Base-by-base conservation (phyloP, 2,888 invertebrate genomes). In the Mellilla xanthometata region DNA sequence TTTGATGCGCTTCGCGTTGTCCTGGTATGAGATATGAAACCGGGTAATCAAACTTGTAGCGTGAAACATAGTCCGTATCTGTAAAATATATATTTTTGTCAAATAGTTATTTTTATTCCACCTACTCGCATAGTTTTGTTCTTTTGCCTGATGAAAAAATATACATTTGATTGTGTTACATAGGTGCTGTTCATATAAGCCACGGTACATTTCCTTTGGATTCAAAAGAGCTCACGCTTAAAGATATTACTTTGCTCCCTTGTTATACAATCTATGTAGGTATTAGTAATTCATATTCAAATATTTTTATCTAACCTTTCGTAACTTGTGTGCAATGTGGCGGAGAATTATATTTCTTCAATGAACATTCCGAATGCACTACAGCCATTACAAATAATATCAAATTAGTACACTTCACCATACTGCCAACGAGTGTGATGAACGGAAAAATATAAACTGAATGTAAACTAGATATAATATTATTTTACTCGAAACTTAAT, bases 1-100 rank as follows among this genome's bases (percentile, higher is more conserved):
- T 71, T 60, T 86, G 86, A 56, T 74, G 81, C 8, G 77, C 83
- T 59, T 83, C 85, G 12, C 60, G 71, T 58, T 83, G 83, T 4
- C 86, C 84, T 1, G 81, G 80, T 36, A 66, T 58, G 12, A 87
- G 69, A 44, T 81, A 84, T 9, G 67, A 72, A 0, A 65, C 43
- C 1, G 84, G 83, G 48, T 86, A 87, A 41, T 75, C 66, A 29
- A 76, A 66, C 47, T 66, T 76, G 43, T 52, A 85, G 13, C 58
- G 62, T 0, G 75, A 68, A 9, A 52, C 48, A 44, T 83, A 86
- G 52, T 84, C 85, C 0, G 86, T 81, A 49, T 74, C 86, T 87
- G 68, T 28, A 75, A 78, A 30, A 36, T 49, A 8, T n/a, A 24
- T 8, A 8, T 7, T 7, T 24, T n/a, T 7, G 6, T 3, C 6